phyloP scores from a whole-genome alignment of 1,140 invertebrate genomes.

The Adoxophyes honmai region DNA sequence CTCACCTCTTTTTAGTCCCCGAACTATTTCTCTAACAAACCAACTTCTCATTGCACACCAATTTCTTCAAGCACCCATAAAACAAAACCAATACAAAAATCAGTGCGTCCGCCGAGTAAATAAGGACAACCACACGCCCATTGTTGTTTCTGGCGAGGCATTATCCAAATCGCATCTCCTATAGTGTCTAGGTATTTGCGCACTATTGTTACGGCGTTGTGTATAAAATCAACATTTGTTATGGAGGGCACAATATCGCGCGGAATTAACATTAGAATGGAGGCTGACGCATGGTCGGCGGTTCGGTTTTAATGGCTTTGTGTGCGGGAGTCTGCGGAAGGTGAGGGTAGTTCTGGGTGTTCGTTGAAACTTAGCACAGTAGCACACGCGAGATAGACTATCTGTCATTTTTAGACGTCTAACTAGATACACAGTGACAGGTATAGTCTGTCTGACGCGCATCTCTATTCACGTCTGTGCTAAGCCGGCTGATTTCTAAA shows the following conservation, averaged over 20 bases:
- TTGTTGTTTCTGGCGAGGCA: constrained; percentile 68
- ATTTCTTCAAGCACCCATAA: constrained; percentile 6
- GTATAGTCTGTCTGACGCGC: too few relatives aligned
- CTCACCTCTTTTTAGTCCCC: too few relatives aligned
- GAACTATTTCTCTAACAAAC: too few relatives aligned
- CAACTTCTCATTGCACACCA: neutral
- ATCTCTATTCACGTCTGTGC: too few relatives aligned
- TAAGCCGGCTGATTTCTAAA: too few relatives aligned
- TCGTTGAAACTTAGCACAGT: too few relatives aligned
- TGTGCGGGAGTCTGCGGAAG: neutral
- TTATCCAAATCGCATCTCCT: constrained; percentile 73
- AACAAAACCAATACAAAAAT: constrained; percentile 7
- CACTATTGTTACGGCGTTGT: constrained; percentile 76
- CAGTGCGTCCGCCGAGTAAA: constrained; percentile 26
- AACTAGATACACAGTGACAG: too few relatives aligned
- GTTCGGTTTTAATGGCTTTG: constrained; percentile 12
- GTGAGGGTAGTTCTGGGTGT: too few relatives aligned
- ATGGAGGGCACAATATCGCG: constrained; percentile 69
- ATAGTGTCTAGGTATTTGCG: constrained; percentile 74
- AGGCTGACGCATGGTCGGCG: constrained; percentile 60
- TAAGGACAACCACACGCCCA: constrained; percentile 46
- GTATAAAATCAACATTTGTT: constrained; percentile 78
- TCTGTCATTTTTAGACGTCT: too few relatives aligned
- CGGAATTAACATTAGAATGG: constrained; percentile 71
- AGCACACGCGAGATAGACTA: too few relatives aligned